phyloP scores from a whole-genome alignment of 2,797 vertebrate species.

The Sitta carolinensis region DNA sequence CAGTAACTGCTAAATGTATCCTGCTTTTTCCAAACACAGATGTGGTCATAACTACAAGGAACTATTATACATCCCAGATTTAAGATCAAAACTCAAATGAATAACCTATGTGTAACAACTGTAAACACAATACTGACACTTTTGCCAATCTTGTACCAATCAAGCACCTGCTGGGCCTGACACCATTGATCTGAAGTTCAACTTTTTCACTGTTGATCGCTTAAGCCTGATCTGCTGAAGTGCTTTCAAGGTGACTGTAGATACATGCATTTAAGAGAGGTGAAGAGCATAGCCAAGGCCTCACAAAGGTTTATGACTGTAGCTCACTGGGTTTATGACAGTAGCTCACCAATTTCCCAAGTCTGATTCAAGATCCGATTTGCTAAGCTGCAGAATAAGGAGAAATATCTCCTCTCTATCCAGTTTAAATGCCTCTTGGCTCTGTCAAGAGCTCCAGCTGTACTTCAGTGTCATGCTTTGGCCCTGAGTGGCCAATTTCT shows the following conservation, averaged over 20 bases:
- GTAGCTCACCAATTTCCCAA: background rate
- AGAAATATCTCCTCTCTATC: background rate
- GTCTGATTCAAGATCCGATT: background rate
- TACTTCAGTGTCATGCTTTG: background rate
- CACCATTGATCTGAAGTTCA: background rate
- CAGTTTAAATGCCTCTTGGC: background rate
- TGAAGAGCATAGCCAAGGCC: background rate
- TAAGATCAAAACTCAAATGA: background rate
- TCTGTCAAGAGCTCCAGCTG: background rate
- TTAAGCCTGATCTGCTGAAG: background rate
- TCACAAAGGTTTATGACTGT: background rate
- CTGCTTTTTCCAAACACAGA: background rate
- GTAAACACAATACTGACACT: background rate
- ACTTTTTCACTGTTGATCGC: background rate
- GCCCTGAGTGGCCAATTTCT: too few species aligned
- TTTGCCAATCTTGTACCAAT: background rate
- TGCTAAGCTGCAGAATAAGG: background rate
- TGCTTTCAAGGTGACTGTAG: background rate
- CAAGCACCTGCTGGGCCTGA: background rate
- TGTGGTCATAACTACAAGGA: background rate
- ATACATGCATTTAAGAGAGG: background rate
- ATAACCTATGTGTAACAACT: background rate
- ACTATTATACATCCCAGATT: background rate
- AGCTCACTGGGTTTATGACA: background rate
- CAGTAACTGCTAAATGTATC: background rate